Base-by-base conservation (phyloP, 2,113 vertebrate species). In the Coracopsis vasa region DNA sequence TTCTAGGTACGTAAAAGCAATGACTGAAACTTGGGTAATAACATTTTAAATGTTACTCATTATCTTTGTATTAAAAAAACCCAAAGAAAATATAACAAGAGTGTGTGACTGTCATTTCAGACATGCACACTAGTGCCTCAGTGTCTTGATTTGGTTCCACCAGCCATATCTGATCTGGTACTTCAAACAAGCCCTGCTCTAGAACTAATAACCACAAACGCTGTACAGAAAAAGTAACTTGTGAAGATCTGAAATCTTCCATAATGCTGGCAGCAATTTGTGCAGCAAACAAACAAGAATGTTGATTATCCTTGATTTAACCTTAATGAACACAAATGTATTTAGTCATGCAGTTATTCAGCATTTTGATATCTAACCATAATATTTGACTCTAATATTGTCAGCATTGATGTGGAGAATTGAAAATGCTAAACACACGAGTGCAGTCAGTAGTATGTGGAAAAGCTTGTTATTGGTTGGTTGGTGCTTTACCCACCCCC, bases 311-410 rank as follows among this genome's bases (percentile, higher is more conserved):
- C n/a, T 82, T 82, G 56, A 78, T 94, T 88, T 74, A 60, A 67
- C 24, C n/a, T 78, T 80, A 90, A 95, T 80, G 75, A 94, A 83
- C 48, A 73, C 72, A 95, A 72, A 83, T 74, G 29, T 78, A 60
- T 84, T 90, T 86, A 94, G 92, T 64, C 83, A 84, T 56, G 72
- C 64, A 82, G 28, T 78, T 90, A 73, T 93, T 94, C 85, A 93
- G 70, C 62, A 53, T 83, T 94, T 88, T 62, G 21, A 53, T 88
- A 88, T 83, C 71, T 28, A 95, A 50, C 64, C 79, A 83, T 58
- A 86, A 88, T 91, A 94, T 94, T 93, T 95, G 60, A 54, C 28
- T 92, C 54, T 62, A 70, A 56, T 85, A 79, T 58, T 6, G 1
- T 70, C 82, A 80, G 82, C n/a, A 67, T 8, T 73, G 48, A 66